Evolutionary conservation across 92 coral and sea anemone species (phyloP).

Genomic region (Actinernus sp.): DNA sequence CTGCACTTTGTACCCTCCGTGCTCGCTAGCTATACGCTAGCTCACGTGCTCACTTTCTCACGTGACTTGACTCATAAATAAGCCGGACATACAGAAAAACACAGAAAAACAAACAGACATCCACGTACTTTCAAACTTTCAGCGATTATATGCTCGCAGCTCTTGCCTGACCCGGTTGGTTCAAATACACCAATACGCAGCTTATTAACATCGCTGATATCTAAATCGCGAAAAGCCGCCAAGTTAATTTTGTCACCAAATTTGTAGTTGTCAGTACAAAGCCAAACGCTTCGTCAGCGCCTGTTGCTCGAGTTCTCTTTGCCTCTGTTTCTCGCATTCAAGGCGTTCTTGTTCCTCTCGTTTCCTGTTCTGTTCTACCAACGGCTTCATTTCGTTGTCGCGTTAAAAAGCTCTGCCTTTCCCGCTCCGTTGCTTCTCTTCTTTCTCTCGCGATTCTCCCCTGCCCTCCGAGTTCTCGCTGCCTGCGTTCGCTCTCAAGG

Average conservation of each 20-base stretch:
- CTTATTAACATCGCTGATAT: slow-evolving; percentile 18
- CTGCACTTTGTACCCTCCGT: no score
- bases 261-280: slow-evolving; percentile 38
- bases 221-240: slow-evolving; percentile 14
- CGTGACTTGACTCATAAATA: no score
- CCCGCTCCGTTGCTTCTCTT: slow-evolving; percentile 10
- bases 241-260: slow-evolving; percentile 47
- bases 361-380: slow-evolving; percentile 14
- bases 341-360: slow-evolving; percentile 31
- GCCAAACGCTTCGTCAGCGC: slow-evolving; percentile 36
- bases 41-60: no score
- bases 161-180: slow-evolving; percentile 76
- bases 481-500: slow-evolving; percentile 40
- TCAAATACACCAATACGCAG: slow-evolving; percentile 72
- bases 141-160: no score
- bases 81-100: no score
- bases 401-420: slow-evolving; percentile 19
- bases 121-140: no score
- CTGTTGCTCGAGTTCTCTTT: slow-evolving; percentile 17
- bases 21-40: no score
- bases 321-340: slow-evolving; percentile 9
- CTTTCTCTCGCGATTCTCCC: slow-evolving; percentile 26
- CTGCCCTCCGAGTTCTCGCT: slow-evolving; percentile 21
- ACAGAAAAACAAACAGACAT: no score
- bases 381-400: slow-evolving; percentile 7